phyloP scores from a whole-genome alignment of 2,888 invertebrate species.

The Malthinus seriepunctatus region DNA sequence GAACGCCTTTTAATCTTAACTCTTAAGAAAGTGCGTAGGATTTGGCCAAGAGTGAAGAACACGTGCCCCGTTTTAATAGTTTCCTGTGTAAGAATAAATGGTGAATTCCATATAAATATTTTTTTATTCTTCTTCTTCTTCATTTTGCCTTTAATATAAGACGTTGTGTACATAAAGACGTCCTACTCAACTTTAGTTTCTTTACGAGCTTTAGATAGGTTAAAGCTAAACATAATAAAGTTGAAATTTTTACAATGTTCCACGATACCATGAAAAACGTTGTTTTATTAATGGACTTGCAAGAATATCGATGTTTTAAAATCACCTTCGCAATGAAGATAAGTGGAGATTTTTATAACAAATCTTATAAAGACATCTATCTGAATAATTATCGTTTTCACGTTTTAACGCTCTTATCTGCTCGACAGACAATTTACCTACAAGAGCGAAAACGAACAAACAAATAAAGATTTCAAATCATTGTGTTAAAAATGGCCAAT shows the following conservation, averaged over 20 bases:
- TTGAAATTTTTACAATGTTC: constrained; percentile 11
- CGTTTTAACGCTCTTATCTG: too few species aligned
- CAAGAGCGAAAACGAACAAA: too few species aligned
- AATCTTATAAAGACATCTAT: too few species aligned
- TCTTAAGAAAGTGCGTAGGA: constrained; percentile 32
- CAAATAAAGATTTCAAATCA: too few species aligned
- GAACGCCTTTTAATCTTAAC: constrained; percentile 1
- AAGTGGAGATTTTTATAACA: too few species aligned
- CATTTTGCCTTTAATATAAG: constrained; percentile 20
- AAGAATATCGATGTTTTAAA: too few species aligned
- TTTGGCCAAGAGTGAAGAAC: constrained; percentile 32
- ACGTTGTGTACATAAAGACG: constrained; percentile 28
- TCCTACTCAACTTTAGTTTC: constrained; percentile 30
- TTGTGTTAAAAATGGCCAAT: too few species aligned
- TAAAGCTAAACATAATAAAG: constrained; percentile 17
- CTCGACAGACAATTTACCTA: too few species aligned
- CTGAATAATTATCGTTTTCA: too few species aligned
- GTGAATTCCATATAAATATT: constrained; percentile 13
- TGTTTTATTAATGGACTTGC: too few species aligned
- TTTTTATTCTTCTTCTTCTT: constrained; percentile 17
- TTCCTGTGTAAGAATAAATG: constrained; percentile 27
- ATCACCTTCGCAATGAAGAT: too few species aligned
- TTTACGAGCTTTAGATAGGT: constrained; percentile 33
- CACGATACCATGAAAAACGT: too few species aligned
- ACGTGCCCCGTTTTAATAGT: constrained; percentile 35